phyloP scores from a whole-genome alignment of 2,113 vertebrate species.

The Okapia johnstoni region DNA sequence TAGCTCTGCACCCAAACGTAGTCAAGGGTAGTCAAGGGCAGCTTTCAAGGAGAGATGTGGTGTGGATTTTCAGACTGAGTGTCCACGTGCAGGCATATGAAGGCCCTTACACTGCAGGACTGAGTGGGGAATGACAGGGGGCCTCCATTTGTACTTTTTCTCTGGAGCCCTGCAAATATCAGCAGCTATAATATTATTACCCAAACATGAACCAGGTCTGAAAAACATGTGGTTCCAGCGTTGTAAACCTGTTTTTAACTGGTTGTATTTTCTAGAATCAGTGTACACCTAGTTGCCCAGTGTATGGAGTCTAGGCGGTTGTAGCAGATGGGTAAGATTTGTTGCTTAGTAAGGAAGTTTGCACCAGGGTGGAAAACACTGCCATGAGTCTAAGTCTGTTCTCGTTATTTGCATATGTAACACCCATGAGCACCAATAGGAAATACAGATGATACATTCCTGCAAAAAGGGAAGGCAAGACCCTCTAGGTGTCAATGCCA shows the following conservation, averaged over 20 bases:
- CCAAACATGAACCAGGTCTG: constrained; percentile 51
- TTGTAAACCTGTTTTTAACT: constrained; percentile 59
- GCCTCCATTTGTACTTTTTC: neutral
- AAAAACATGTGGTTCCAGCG: constrained; percentile 44
- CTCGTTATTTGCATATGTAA: constrained; percentile 54
- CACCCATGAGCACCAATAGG: constrained; percentile 48
- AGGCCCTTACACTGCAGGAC: neutral
- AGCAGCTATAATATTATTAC: constrained; percentile 44
- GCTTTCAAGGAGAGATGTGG: neutral
- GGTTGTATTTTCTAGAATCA: constrained; percentile 51
- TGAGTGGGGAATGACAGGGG: neutral
- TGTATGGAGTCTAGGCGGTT: neutral
- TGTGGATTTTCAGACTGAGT: neutral
- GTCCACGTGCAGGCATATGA: neutral
- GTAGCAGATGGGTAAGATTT: neutral
- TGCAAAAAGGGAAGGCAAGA: constrained; percentile 18
- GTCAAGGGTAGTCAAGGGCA: neutral
- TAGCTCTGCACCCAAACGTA: neutral
- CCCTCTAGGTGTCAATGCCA: constrained; percentile 12
- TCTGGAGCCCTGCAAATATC: constrained; percentile 21
- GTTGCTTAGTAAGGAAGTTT: neutral
- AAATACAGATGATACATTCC: constrained; percentile 42
- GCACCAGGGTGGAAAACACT: constrained; percentile 35
- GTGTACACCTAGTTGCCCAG: constrained; percentile 48
- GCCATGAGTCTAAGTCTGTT: constrained; percentile 41